Evolutionary conservation across 2,888 invertebrate genomes (phyloP), one percentile per base, ranked within the genome.

Genomic region (Drosophila rubida): DNA sequence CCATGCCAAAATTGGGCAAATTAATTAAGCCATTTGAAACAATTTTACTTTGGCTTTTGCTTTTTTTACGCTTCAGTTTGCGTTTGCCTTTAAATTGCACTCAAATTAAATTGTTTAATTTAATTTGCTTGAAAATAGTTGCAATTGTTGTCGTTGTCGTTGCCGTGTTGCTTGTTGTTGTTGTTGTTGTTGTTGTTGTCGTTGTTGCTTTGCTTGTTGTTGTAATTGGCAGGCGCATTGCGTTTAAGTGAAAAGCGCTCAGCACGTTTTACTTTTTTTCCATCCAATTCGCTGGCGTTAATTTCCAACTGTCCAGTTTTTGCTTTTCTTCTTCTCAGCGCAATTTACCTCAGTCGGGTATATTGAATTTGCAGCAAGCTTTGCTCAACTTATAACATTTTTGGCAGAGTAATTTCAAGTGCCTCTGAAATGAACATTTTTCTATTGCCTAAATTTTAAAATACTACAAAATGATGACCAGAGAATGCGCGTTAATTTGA

Each of bases 11-110:
- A 87, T 78, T 87, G 87, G 86, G 39, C 82, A 87, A 84, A 88
- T 88, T 86, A 84, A 84, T 84, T 88, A 84, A 84, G 84, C 76
- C 76, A 82, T 82, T 84, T 88, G 48, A 64, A 75, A 84, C 87
- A 87, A 84, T 81, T 81, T 87, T 59, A 78, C 68, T 71, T 75
- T 69, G 35, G 32, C 16, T 39, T 35, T 66, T 55, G 35, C 54
- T 16, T 49, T 66, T 32, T 32, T n/a, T 25, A 25, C 25, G 25
- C 8, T 37, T 37, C 13, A 37, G 14, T 54, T 54, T 54, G 51
- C 39, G 23, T 37, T 54, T 68, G 55, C 49, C 65, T 57, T 59
- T 64, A 83, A 84, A 84, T 83, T 83, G 87, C 84, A 68, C 45
- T 42, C 78, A 71, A 86, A 88, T 88, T 88, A 84, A 84, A 88